Base-by-base conservation (phyloP, 2,888 invertebrate species). In the Leptinotarsa peninsularis region DNA sequence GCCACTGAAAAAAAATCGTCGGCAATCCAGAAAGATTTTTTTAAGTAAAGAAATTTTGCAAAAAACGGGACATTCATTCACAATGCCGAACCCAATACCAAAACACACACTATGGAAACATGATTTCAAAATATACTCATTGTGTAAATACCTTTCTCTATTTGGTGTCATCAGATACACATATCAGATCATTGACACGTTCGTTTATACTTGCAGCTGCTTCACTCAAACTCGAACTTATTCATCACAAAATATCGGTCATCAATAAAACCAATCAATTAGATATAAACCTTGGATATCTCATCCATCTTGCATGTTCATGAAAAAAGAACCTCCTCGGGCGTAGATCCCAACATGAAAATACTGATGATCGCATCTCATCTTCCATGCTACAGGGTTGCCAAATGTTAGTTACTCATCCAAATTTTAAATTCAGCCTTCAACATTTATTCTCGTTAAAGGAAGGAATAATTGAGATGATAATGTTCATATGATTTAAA, bases 261-360 rank as follows among this genome's bases (percentile, higher is more conserved):
- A 63, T n/a, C 33, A 43, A 63, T n/a, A n/a, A 4, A 33, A 63
- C 63, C 27, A 63, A 63, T 63, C 63, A 63, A 63, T 63, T 63
- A 33, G 33, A 63, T 63, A 63, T 43, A 58, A 58, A 58, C 23
- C 23, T 58, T 15, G 15, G 14, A 58, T 27, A 58, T 63, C 63
- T 33, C 23, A 23, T 23, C 58, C 58, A 63, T 63, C 63, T 7
- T 63, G 63, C 63, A 63, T 18, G 18, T 43, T 33, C 63, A 27
- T 63, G 63, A 63, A 43, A 58, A 23, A 58, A 33, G 17, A 33
- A 33, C 7, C 43, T 33, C 63, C 63, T 63, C 63, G n/a, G 63
- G 63, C 63, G 13, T 43, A 10, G 15, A 63, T 63, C 13, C 18
- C 63, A 63, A 54, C 18, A 18, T 18, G 54, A 54, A 54, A 58